Evolutionary conservation across 2,113 vertebrate species (phyloP), one percentile per base, ranked within the genome.

Genomic region (Dasyprocta punctata): DNA sequence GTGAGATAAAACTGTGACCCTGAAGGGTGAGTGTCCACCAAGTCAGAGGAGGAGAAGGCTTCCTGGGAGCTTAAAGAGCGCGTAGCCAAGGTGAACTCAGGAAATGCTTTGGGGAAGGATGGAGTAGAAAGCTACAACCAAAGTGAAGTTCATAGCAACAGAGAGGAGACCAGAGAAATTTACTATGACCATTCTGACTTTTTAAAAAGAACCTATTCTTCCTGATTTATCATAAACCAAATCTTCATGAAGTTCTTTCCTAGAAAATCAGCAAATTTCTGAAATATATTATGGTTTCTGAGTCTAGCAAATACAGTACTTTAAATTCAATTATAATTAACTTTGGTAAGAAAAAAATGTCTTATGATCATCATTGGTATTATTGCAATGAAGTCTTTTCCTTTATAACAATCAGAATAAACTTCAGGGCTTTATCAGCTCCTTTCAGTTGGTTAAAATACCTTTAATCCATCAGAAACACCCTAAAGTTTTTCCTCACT

Each of bases 281-380:
- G n/a, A 96, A 90, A 94, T 81, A 30, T 61, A 78, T 47, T 90
- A 56, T 89, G 63, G 7, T 73, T 95, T 95, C 17, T 94, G 73
- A 85, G 78, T 82, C 90, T 96, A 86, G 90, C 6, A 91, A 7
- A 3, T 2, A 56, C n/a, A 71, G 17, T 71, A 38, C 13, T 71
- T 77, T 28, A 44, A 63, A 88, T 97, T 96, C 0, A 81, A 63
- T 96, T 69, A 85, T 83, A 95, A 98, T 96, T 93, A 97, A 73
- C 94, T 44, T 92, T 96, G 92, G 36, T 49, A 73, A 61, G 33
- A 90, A 90, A 73, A 96, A 85, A 77, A 41, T 85, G 14, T 49
- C 75, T 96, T 22, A 38, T 95, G 82, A 95, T 30, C 83, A 0
- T 3, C 26, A 41, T 10, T 17, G 9, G 2, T 81, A 94, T 97